A percentile compares a stretch with the other conserved stretches of the same genome.
Evolutionary conservation across 2,888 invertebrate species (phyloP).

Genomic region (Volucella inflata): DNA sequence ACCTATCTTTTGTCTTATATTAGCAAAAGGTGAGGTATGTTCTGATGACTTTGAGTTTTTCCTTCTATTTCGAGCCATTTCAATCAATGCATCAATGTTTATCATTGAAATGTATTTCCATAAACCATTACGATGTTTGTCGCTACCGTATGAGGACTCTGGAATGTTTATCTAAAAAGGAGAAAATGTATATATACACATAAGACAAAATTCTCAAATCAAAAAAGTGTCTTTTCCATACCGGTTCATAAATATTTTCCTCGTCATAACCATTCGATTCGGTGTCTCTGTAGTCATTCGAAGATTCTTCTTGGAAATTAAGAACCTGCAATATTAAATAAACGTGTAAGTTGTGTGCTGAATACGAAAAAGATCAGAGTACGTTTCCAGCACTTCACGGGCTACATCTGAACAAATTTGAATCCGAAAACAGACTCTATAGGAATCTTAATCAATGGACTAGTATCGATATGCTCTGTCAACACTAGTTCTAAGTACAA

Average conservation of each 20-base stretch:
- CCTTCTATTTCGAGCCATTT: slow-evolving; percentile 77
- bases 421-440: too few relatives aligned
- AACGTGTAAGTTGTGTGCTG: background rate
- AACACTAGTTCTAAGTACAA: too few relatives aligned
- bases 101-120: slow-evolving; percentile 79
- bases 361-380: too few relatives aligned
- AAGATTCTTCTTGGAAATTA: slow-evolving; percentile 74
- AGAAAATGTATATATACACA: slow-evolving; percentile 1
- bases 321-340: slow-evolving; percentile 76
- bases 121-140: slow-evolving; percentile 73
- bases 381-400: too few relatives aligned
- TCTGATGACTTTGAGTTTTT: slow-evolving; percentile 59
- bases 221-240: slow-evolving; percentile 61
- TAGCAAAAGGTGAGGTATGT: slow-evolving; percentile 77
- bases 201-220: background rate
- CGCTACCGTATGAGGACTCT: slow-evolving; percentile 56
- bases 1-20: slow-evolving; percentile 78
- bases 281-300: slow-evolving; percentile 9
- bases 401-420: too few relatives aligned
- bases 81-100: slow-evolving; percentile 78
- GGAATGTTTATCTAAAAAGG: slow-evolving; percentile 78
- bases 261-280: slow-evolving; percentile 76
- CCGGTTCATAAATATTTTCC: slow-evolving; percentile 81
- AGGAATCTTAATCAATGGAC: too few relatives aligned
- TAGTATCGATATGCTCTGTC: too few relatives aligned